phyloP scores from a whole-genome alignment of 1,140 invertebrate species.

The Popillia japonica region DNA sequence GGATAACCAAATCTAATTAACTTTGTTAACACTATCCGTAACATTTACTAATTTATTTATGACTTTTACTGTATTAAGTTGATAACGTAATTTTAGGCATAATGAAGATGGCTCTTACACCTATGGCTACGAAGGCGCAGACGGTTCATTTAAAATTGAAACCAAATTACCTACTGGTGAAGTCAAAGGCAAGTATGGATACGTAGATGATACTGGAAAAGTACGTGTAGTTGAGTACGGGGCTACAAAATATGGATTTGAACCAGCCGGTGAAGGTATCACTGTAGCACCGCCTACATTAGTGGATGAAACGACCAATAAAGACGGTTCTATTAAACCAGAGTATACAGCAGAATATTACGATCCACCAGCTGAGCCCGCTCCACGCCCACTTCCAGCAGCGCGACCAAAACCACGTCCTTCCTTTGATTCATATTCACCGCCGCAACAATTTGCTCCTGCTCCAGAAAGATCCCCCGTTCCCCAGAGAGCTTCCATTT shows the following conservation, averaged over 20 bases:
- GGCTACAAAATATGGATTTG: conserved; percentile 86
- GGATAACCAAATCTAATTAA: too few relatives aligned
- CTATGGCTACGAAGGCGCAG: conserved; percentile 84
- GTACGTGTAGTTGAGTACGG: conserved; percentile 87
- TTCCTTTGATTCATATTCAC: conserved; percentile 50
- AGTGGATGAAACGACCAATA: conserved; percentile 74
- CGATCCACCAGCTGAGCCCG: conserved; percentile 58
- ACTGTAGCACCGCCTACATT: conserved; percentile 82
- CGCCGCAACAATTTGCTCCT: conserved; percentile 50
- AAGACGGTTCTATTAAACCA: conserved; percentile 59
- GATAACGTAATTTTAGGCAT: conserved; percentile 74
- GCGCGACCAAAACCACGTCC: conserved; percentile 57
- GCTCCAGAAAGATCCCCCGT: conserved; percentile 46
- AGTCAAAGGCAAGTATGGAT: conserved; percentile 87
- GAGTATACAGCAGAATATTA: conserved; percentile 63
- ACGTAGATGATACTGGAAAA: conserved; percentile 82
- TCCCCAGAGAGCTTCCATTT: conserved; percentile 24
- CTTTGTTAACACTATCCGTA: too few relatives aligned
- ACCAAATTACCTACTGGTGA: conserved; percentile 80
- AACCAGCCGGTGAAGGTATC: conserved; percentile 85
- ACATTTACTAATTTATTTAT: too few relatives aligned
- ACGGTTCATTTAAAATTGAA: conserved; percentile 87
- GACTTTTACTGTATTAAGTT: too few relatives aligned
- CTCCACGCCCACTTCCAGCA: conserved; percentile 44
- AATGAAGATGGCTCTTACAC: conserved; percentile 89